phyloP scores from a whole-genome alignment of 2,113 vertebrate genomes.

The Chaetura pelagica region DNA sequence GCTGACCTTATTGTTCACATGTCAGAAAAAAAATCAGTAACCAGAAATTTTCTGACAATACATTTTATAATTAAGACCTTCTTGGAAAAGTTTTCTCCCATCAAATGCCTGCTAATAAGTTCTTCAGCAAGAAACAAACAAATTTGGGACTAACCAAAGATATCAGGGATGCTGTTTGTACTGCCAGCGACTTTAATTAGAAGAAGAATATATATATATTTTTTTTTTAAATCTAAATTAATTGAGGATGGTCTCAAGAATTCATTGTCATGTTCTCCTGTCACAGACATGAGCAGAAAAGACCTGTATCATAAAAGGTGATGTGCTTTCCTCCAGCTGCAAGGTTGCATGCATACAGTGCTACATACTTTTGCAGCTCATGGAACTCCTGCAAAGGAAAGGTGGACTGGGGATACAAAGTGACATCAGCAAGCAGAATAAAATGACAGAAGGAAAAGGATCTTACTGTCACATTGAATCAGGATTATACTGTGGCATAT shows the following conservation, averaged over 20 bases:
- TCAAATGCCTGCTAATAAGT: background rate
- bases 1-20: background rate
- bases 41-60: background rate
- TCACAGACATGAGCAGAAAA: background rate
- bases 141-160: background rate
- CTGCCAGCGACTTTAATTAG: background rate
- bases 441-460: slow-evolving; percentile 21
- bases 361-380: background rate
- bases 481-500: slow-evolving; percentile 3
- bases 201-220: background rate
- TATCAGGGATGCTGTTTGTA: background rate
- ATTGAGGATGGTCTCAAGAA: background rate
- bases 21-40: background rate
- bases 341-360: background rate
- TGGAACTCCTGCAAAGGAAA: background rate
- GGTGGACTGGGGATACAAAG: background rate
- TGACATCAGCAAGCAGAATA: background rate
- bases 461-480: slow-evolving; percentile 33
- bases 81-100: background rate
- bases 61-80: background rate
- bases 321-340: background rate
- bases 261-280: background rate
- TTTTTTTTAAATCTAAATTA: background rate
- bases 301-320: background rate
- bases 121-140: background rate